A percentile compares a stretch with the other conserved stretches of the same genome.
Conservation (phyloP, 2,113 vertebrate species). For the Phrynocephalus versicolor region DNA sequence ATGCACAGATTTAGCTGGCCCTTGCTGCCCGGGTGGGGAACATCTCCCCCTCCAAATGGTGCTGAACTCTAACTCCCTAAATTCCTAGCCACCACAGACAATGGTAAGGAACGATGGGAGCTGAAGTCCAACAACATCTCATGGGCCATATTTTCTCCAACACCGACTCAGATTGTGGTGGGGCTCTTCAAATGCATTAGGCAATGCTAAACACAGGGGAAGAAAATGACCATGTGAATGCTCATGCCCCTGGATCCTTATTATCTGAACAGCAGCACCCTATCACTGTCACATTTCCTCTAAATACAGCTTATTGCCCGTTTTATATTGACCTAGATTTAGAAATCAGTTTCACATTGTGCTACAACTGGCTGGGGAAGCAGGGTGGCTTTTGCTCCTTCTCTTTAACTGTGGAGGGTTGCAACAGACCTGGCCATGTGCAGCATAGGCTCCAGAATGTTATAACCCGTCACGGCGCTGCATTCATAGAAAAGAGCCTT, state of each 20-base stretch:
- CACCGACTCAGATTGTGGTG: not conserved
- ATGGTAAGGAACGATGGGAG: not conserved
- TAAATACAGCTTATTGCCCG: not conserved
- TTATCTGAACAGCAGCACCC: not conserved
- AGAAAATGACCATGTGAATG: not conserved
- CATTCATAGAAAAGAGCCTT: slow-evolving; percentile 84
- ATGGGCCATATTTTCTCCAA: not conserved
- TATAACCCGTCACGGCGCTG: slow-evolving; percentile 77
- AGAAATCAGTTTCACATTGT: not conserved
- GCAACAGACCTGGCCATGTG: slow-evolving; percentile 78
- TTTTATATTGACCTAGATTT: not conserved
- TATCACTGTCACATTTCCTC: not conserved
- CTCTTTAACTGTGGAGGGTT: not conserved
- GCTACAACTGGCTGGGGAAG: not conserved
- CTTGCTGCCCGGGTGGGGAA: not conserved
- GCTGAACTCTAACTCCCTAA: not conserved
- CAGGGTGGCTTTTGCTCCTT: not conserved
- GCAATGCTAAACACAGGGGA: slow-evolving; percentile 8
- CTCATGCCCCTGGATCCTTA: not conserved
- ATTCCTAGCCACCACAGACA: not conserved
- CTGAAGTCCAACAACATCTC: not conserved
- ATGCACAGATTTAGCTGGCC: not conserved
- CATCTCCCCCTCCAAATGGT: not conserved
- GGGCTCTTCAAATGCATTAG: fast-evolving
- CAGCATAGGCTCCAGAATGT: slow-evolving; percentile 78